Evolutionary conservation across 1,140 invertebrate species (phyloP), one percentile per base, ranked within the genome.

Genomic region (Wasmannia auropunctata): DNA sequence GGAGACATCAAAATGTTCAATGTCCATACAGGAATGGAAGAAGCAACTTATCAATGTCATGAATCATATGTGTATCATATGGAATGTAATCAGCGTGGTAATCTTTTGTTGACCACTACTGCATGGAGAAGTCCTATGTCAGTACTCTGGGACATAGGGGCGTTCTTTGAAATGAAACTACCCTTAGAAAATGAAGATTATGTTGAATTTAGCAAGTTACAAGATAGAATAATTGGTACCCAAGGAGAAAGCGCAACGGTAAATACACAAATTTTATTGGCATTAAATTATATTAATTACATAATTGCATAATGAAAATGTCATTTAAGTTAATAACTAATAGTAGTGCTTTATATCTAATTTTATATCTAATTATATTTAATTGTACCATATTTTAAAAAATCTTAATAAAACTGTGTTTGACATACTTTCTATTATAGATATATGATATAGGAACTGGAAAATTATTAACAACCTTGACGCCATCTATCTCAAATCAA

Each of bases 401-500:
- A 37, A 16, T 46, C 1, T 72, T 25, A 22, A 40, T 40, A 77
- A 51, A 3, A 40, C 31, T 86, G 49, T 19, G 14, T 58, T 28
- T 8, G 3, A 63, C 4, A 4, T 34, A 77, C 31, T 77, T 87
- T 83, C 86, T 84, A 86, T 90, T 93, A 94, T 88, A 98, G 97
- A 97, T 99, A 65, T 99, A 98, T 94, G 99, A 99, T 93, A 96
- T 98, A 49, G 96, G 96, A 58, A 99, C 98, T 0, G 97, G 98
- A 28, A 95, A 96, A 86, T 95, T 97, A 79, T 92, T 99, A 49
- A 95, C 96, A 54, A 97, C 97, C 0, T 96, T 99, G 31, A 97
- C 96, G 54, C 97, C 98, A 14, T 96, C 96, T 65, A 97, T 98
- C 89, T 98, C 97, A 40, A 99, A 99, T 95, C 97, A 98, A 91